Percentiles rank a stretch among this genome's conserved stretches.
phyloP scores from a whole-genome alignment of 2,113 vertebrate genomes.

The Anguilla japonica region DNA sequence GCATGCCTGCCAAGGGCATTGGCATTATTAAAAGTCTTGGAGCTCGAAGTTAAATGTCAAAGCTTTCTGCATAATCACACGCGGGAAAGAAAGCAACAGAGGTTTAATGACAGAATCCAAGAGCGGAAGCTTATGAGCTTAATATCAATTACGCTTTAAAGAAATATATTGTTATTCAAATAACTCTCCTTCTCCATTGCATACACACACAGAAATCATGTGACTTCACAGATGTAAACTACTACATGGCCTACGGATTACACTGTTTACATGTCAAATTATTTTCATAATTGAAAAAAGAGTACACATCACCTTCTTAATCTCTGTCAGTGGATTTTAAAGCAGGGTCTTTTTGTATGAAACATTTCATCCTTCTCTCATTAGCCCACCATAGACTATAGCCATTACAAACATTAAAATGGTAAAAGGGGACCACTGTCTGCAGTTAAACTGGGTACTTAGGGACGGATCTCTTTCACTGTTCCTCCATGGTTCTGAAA shows the following conservation, averaged over 20 bases:
- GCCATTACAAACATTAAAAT: conserved; percentile 20
- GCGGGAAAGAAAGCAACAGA: neutral
- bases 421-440: neutral
- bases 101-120: neutral
- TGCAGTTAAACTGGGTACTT: neutral
- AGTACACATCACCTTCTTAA: neutral
- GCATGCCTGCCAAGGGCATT: neutral
- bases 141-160: neutral
- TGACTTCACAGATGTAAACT: neutral
- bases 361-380: neutral
- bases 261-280: neutral
- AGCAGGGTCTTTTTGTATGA: neutral
- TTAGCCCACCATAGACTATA: neutral
- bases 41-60: neutral
- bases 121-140: neutral
- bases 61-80: neutral
- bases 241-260: neutral
- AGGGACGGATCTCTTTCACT: neutral
- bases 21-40: neutral
- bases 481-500: neutral
- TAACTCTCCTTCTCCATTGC: neutral
- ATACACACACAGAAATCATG: neutral
- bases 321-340: neutral
- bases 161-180: neutral
- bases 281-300: neutral